Evolutionary conservation across 1,140 invertebrate species (phyloP).

Genomic region (Bombus waltoni): DNA sequence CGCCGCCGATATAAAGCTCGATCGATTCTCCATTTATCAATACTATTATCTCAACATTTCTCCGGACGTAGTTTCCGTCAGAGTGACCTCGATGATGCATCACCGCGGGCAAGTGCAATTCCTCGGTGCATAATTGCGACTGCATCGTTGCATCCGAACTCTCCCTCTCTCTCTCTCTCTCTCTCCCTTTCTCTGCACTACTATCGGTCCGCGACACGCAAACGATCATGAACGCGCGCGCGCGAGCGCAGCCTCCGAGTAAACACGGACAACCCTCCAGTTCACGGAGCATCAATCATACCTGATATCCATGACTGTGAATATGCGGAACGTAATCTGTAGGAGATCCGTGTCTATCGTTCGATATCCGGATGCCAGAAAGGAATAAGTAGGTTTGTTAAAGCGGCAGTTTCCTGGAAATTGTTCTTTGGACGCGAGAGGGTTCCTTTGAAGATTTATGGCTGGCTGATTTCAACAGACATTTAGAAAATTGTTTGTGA

Average conservation of each 20-base stretch:
- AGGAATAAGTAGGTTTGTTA: no score
- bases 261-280: conserved; percentile 22
- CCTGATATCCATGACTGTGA: conserved; percentile 30
- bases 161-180: no score
- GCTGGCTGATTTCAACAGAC: no score
- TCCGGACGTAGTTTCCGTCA: conserved; percentile 33
- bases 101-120: conserved; percentile 53
- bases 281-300: conserved; percentile 42
- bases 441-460: not conserved
- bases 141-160: conserved; percentile 38
- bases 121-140: conserved; percentile 65
- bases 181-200: not conserved
- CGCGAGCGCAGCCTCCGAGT: conserved; percentile 22
- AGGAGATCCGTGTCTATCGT: not conserved
- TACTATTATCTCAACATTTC: conserved; percentile 56
- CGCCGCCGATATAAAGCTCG: conserved; percentile 27
- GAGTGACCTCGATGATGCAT: conserved; percentile 46
- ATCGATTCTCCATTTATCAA: conserved; percentile 51
- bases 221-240: conserved; percentile 24
- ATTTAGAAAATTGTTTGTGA: not conserved
- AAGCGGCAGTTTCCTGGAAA: not conserved
- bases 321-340: conserved; percentile 20
- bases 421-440: not conserved
- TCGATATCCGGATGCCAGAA: not conserved
- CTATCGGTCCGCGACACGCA: conserved; percentile 50